A percentile compares a stretch with the other conserved stretches of the same genome.
Conservation (phyloP, 2,888 invertebrate species). For the Cactoblastis cactorum region DNA sequence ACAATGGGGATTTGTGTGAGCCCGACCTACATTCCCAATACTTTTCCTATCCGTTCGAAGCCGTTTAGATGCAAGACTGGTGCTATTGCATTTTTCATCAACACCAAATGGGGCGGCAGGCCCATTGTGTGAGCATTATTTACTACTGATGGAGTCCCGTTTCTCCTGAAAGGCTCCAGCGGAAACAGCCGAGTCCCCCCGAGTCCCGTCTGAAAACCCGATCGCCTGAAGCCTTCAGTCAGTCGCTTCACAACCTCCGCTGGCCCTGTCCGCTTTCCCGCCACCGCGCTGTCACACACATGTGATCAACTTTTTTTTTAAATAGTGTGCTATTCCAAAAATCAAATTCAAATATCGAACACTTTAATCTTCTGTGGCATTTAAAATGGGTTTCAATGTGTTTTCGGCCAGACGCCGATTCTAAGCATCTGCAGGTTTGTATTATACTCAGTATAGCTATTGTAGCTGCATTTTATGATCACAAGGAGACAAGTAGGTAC, state of each 20-base stretch:
- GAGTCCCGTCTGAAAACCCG: slow-evolving; percentile 29
- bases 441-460: slow-evolving; percentile 6
- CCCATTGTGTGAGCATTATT: slow-evolving; percentile 32
- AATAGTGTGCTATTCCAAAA: slow-evolving; percentile 43
- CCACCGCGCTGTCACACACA: slow-evolving; percentile 37
- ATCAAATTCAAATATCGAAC: slow-evolving; percentile 24
- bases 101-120: slow-evolving; percentile 31
- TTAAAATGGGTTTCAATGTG: slow-evolving; percentile 47
- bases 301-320: slow-evolving; percentile 62
- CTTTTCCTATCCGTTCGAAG: background rate
- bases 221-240: slow-evolving; percentile 27
- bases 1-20: background rate
- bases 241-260: slow-evolving; percentile 50
- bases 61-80: slow-evolving; percentile 25
- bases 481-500: background rate
- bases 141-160: slow-evolving; percentile 25
- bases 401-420: slow-evolving; percentile 26
- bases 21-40: background rate
- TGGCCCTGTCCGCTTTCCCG: slow-evolving; percentile 35
- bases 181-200: slow-evolving; percentile 20
- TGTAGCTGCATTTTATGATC: slow-evolving; percentile 1
- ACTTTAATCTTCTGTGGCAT: slow-evolving; percentile 27
- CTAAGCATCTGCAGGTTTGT: slow-evolving; percentile 30
- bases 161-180: slow-evolving; percentile 20
- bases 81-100: slow-evolving; percentile 45